These are phyloP conservation scores for Anas platyrhynchos DNA, from an alignment of 2,113 vertebrate genomes.

Conservation along the genomic window DNA sequence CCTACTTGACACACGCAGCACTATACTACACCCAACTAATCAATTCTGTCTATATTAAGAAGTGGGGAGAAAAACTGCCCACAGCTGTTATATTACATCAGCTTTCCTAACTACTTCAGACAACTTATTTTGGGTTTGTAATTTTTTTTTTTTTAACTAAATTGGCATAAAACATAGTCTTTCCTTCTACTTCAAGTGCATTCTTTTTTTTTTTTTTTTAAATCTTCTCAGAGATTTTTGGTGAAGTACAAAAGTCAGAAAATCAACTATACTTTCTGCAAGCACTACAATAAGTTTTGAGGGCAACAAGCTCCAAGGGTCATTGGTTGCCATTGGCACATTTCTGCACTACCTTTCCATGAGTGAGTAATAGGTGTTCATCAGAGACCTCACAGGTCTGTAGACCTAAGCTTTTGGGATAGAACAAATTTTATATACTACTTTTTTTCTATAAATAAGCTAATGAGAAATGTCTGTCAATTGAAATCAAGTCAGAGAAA, in stretches of 20 bases:
- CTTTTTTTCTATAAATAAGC: neutral
- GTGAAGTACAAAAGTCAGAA: neutral
- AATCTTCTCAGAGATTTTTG: neutral
- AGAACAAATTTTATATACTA: neutral
- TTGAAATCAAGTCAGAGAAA: neutral
- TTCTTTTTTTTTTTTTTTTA: neutral
- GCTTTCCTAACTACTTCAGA: constrained; percentile 64
- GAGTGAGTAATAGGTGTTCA: neutral
- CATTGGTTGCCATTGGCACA: neutral
- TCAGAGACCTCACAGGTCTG: neutral
- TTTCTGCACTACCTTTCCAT: neutral
- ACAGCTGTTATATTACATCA: constrained; percentile 64
- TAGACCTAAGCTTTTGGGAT: neutral
- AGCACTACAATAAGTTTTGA: neutral
- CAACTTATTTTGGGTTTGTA: neutral
- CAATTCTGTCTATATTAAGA: constrained; percentile 67
- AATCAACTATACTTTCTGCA: constrained; percentile 14
- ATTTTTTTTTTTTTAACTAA: neutral
- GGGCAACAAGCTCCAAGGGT: neutral
- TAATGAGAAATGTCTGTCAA: neutral
- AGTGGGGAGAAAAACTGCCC: constrained; percentile 49
- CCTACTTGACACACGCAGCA: constrained; percentile 63
- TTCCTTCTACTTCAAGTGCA: neutral
- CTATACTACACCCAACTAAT: constrained; percentile 52
- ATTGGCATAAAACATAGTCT: constrained; percentile 33